A percentile compares a stretch with the other conserved stretches of the same genome.
Conservation (phyloP, 2,888 invertebrate genomes). For the Cheilosia variabilis region DNA sequence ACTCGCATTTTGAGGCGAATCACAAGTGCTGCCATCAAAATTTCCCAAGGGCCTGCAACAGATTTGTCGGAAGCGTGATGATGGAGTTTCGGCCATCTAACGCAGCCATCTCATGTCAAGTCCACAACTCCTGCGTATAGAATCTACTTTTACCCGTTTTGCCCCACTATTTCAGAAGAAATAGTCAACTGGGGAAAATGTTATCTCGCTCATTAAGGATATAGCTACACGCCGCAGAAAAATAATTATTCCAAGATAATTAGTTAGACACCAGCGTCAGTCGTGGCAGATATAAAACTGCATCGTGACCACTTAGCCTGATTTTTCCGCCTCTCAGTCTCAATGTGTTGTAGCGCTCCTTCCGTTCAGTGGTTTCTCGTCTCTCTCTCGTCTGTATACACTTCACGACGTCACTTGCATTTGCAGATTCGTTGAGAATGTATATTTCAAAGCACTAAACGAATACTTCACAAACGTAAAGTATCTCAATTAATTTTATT, state of each 20-base stretch:
- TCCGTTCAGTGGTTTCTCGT: conserved; percentile 3
- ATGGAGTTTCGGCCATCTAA: too few relatives aligned
- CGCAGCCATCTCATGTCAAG: too few relatives aligned
- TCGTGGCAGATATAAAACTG: conserved; percentile 35
- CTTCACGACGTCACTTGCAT: conserved; percentile 46
- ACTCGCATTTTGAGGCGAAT: too few relatives aligned
- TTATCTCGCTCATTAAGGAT: not conserved
- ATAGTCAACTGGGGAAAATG: not conserved
- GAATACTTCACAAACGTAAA: conserved; percentile 74
- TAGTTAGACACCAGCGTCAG: conserved; percentile 3
- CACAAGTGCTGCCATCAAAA: too few relatives aligned
- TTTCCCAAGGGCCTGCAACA: too few relatives aligned
- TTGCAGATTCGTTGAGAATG: conserved; percentile 56
- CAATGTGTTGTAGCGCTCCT: not conserved
- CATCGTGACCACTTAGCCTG: conserved; percentile 65
- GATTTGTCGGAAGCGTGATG: too few relatives aligned
- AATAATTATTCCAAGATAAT: conserved; percentile 8
- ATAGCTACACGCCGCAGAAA: not conserved
- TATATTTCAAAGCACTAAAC: conserved; percentile 72
- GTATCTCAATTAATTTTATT: conserved; percentile 76
- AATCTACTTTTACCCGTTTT: not conserved
- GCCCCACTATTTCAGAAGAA: not conserved
- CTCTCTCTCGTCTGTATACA: conserved; percentile 41
- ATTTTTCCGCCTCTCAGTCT: conserved; percentile 35
- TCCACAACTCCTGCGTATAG: not conserved